These are phyloP conservation scores for Lepus townsendii DNA, from an alignment of 2,797 vertebrate species.

Conservation along the genomic window DNA sequence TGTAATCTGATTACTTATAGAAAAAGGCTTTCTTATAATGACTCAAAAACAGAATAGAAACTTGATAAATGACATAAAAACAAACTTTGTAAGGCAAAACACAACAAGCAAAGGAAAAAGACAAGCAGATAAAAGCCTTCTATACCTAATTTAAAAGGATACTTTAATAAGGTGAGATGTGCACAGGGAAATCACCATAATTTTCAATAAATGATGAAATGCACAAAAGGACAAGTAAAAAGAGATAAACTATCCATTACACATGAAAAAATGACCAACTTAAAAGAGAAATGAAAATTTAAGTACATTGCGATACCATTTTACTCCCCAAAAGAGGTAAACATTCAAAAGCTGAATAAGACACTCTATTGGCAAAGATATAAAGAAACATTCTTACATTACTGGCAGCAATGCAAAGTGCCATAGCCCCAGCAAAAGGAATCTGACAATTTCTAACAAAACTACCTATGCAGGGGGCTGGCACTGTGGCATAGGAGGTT, in stretches of 20 bases:
- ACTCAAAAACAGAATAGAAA: conserved; percentile 8
- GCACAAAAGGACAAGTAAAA: not conserved
- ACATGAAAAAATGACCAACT: not conserved
- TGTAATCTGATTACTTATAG: not conserved
- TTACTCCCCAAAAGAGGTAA: not conserved
- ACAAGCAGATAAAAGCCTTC: not conserved
- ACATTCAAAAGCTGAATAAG: not conserved
- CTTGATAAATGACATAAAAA: not conserved
- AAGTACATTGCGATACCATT: not conserved
- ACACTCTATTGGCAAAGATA: not conserved
- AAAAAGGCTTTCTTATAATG: not conserved
- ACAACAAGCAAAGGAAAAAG: not conserved
- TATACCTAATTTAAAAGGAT: not conserved
- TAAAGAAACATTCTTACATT: not conserved
- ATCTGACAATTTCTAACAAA: not conserved
- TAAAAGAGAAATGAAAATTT: not conserved
- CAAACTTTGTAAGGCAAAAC: not conserved
- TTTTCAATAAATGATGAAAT: not conserved
- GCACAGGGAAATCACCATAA: not conserved
- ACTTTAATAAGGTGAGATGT: not conserved
- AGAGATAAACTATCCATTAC: not conserved
- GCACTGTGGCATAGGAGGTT: too few species aligned
- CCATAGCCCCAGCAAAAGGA: not conserved
- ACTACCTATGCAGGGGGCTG: too few species aligned
- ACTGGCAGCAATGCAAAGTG: not conserved